Conservation (phyloP, 2,888 invertebrate genomes). For the Mantis religiosa region DNA sequence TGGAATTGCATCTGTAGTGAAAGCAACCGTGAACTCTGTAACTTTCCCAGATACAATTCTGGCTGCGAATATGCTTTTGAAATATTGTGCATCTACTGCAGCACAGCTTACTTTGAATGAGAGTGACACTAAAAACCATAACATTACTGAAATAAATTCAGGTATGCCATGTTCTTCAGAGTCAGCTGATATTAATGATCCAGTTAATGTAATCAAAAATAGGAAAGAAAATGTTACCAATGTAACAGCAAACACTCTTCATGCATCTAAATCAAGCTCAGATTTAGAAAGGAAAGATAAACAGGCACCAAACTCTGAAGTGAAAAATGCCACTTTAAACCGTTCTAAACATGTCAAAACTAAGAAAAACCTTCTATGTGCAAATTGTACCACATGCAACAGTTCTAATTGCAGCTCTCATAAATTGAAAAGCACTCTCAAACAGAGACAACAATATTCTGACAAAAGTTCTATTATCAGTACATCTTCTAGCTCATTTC, state of each 20-base stretch:
- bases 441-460: too few species aligned
- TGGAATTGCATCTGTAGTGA: slow-evolving; percentile 5
- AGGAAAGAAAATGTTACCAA: background rate
- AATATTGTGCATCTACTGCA: background rate
- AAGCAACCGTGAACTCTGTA: slow-evolving; percentile 4
- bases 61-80: slow-evolving; percentile 5
- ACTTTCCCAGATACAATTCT: background rate
- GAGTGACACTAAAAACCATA: background rate
- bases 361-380: background rate
- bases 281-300: too few species aligned
- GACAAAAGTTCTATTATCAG: too few species aligned
- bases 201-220: background rate
- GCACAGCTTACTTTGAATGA: background rate
- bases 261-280: background rate
- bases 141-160: background rate
- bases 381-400: background rate
- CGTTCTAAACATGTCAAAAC: too few species aligned
- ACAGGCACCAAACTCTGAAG: too few species aligned
- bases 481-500: too few species aligned
- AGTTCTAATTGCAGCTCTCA: background rate
- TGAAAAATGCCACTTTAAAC: background rate
- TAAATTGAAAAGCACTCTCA: too few species aligned
- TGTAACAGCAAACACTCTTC: background rate
- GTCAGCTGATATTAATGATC: background rate
- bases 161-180: background rate